Percentiles rank a stretch among this genome's conserved stretches.
These are phyloP conservation scores for Euura lappo DNA, from an alignment of 1,140 invertebrate genomes.

Conservation along the genomic window DNA sequence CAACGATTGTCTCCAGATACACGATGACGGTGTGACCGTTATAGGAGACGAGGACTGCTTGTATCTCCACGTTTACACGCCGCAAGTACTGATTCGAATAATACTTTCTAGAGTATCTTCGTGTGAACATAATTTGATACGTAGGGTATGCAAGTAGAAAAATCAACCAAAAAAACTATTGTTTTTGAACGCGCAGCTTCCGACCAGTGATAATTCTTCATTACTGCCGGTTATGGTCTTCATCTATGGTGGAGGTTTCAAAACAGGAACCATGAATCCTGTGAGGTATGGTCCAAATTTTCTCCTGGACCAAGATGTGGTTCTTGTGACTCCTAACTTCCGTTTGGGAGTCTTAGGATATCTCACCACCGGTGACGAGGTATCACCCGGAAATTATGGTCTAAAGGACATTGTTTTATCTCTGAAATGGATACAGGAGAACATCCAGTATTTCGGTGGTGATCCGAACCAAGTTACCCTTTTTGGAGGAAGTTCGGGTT, in stretches of 20 bases:
- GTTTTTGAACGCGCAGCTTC: not conserved
- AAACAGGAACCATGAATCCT: not conserved
- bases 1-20: not conserved
- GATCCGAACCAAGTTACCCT: constrained; percentile 56
- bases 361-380: not conserved
- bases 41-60: too few species aligned
- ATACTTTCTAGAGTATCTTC: not conserved
- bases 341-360: not conserved
- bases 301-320: not conserved
- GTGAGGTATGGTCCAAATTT: not conserved
- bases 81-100: not conserved
- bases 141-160: not conserved
- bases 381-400: constrained; percentile 25
- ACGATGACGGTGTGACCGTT: not conserved
- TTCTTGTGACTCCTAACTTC: not conserved
- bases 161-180: not conserved
- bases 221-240: not conserved
- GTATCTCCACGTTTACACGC: too few species aligned
- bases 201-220: not conserved
- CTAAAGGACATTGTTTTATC: constrained; percentile 54
- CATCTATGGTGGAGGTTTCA: not conserved
- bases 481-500: constrained; percentile 53
- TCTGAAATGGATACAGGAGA: constrained; percentile 26
- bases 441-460: constrained; percentile 22
- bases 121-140: not conserved